Percentiles rank a stretch among this genome's conserved stretches.
Conservation (phyloP, 2,797 vertebrate species). For the Sparus aurata region DNA sequence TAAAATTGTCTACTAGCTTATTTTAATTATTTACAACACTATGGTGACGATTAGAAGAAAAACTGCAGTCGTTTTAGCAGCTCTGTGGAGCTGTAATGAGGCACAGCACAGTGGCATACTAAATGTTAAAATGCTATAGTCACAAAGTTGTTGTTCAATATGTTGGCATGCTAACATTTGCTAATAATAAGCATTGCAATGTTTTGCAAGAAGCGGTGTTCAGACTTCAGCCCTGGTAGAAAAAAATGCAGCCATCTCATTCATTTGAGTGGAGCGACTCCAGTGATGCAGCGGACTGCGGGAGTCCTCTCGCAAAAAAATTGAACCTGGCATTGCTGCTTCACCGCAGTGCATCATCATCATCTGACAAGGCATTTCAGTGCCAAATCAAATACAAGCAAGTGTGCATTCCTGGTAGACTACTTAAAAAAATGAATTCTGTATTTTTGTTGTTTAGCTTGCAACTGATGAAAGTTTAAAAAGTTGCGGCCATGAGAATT, state of each 20-base stretch:
- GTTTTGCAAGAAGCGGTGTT: neutral
- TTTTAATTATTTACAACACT: constrained; percentile 39
- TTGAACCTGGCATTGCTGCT: neutral
- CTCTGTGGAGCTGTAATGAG: neutral
- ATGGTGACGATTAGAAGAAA: neutral
- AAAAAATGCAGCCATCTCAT: neutral
- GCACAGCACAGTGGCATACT: too few species aligned
- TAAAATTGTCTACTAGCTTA: constrained; percentile 52
- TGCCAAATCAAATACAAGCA: constrained; percentile 3
- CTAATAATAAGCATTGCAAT: neutral
- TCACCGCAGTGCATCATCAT: neutral
- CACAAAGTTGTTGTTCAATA: neutral
- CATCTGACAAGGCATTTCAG: neutral
- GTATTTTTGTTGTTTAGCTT: neutral
- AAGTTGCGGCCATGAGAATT: neutral
- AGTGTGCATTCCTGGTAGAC: neutral
- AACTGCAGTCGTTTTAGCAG: neutral
- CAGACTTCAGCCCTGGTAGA: neutral
- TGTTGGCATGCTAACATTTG: neutral
- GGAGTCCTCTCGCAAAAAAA: neutral
- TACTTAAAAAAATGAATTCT: neutral
- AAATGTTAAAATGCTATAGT: neutral
- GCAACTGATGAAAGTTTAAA: neutral
- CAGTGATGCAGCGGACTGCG: neutral
- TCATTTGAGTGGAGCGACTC: neutral